phyloP scores from a whole-genome alignment of 2,888 invertebrate genomes.

The Auanema freiburgensis region DNA sequence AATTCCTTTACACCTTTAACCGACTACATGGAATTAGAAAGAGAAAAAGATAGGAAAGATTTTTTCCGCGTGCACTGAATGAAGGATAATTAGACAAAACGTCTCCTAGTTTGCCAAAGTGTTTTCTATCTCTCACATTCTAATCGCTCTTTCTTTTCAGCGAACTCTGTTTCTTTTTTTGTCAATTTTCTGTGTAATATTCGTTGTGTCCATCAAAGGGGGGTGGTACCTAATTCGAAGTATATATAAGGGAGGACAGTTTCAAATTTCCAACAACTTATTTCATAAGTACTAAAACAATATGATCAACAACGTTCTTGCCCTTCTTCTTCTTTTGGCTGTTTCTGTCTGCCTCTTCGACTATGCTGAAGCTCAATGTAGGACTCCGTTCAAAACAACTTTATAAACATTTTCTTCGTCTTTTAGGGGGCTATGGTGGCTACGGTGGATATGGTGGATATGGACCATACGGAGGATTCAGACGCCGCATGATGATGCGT shows the following conservation, averaged over 20 bases:
- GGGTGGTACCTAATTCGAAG: neutral
- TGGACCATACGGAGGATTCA: neutral
- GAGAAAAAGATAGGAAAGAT: too few species aligned
- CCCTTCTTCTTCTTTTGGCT: constrained; percentile 2
- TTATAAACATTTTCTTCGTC: neutral
- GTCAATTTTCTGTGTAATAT: neutral
- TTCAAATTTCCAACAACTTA: neutral
- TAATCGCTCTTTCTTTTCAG: neutral
- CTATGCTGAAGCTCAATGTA: constrained; percentile 3
- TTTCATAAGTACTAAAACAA: neutral
- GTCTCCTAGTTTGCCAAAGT: too few species aligned
- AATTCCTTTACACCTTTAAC: too few species aligned
- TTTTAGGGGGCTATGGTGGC: neutral
- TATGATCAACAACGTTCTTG: neutral
- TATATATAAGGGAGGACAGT: too few species aligned
- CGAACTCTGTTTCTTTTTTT: neutral
- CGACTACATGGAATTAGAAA: too few species aligned
- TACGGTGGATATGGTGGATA: neutral
- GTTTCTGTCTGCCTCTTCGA: neutral
- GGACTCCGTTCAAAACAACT: neutral
- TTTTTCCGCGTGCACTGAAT: too few species aligned
- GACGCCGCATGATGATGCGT: neutral
- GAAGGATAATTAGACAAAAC: too few species aligned
- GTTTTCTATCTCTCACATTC: too few species aligned
- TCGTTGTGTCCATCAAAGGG: neutral